Evolutionary conservation across 2,888 invertebrate species (phyloP), one percentile per base, ranked within the genome.

Genomic region (Sipha maydis): DNA sequence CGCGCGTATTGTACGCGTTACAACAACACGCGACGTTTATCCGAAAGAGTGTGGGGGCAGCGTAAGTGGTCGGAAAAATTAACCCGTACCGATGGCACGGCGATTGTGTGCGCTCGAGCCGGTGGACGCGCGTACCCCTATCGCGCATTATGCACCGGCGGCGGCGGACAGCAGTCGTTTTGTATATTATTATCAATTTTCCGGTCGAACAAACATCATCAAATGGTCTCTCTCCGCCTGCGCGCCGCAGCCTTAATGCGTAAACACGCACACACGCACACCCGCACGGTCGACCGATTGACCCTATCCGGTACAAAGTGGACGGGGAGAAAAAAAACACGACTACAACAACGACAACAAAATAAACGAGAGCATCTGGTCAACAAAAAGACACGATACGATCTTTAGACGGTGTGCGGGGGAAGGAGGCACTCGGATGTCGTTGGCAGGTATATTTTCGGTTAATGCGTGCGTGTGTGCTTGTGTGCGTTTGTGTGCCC

Each of bases 361-460:
- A 85, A 85, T 85, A 85, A 78, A 78, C 79, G 86, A 79, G 86
- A 79, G 86, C 86, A 86, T 86, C 86, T 88, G 86, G 86, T 88
- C 86, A 88, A 88, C 86, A 56, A 86, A 71, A 75, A 79, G 25
- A 61, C 0, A 25, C 83, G 86, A 86, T 86, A 88, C 86, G 86
- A 88, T 88, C 80, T 88, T 56, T 28, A 9, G 73, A 28, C 82
- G 69, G 69, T 3, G 82, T 14, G 67, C 67, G 76, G 67, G 67
- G 76, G 76, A 21, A 61, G 25, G 8, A 31, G 21, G 9, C 86
- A 75, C 73, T 80, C 86, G 75, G 73, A 88, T 88, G 86, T 86
- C 86, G 86, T 73, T 80, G 86, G 80, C 86, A 86, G 86, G 86
- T 86, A 79, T 76, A 38, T 85, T 71, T 85, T 86, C 21, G 56